Percentiles rank a stretch among this genome's conserved stretches.
Conservation (phyloP, 1,140 invertebrate species). For the Capitella teleta region DNA sequence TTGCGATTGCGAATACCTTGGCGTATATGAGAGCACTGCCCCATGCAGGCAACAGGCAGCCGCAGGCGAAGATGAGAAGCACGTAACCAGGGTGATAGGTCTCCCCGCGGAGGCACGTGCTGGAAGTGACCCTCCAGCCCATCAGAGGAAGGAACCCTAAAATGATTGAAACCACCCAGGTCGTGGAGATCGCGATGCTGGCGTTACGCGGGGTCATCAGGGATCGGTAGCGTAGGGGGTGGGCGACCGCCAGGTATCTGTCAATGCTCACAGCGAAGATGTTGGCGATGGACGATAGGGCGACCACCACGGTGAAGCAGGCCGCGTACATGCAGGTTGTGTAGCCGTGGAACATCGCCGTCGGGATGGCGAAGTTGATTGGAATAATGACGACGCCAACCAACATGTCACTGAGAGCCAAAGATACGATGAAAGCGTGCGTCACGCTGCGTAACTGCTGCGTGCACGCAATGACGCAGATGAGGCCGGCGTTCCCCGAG, state of each 20-base stretch:
- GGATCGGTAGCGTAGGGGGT: slow-evolving; percentile 78
- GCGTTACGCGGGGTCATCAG: slow-evolving; percentile 73
- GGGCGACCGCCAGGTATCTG: slow-evolving; percentile 80
- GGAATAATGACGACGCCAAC: slow-evolving; percentile 58
- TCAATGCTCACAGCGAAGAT: slow-evolving; percentile 79
- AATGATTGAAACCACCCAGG: slow-evolving; percentile 67
- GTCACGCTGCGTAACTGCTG: slow-evolving; percentile 63
- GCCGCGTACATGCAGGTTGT: slow-evolving; percentile 64
- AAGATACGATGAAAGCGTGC: slow-evolving; percentile 81
- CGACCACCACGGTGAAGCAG: slow-evolving; percentile 71
- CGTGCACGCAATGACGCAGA: slow-evolving; percentile 67
- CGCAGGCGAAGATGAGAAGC: not conserved
- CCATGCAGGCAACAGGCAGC: not conserved
- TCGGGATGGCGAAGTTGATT: slow-evolving; percentile 65
- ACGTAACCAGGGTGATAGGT: not conserved
- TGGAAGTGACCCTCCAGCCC: slow-evolving; percentile 51
- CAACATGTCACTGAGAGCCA: slow-evolving; percentile 71
- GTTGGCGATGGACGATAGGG: slow-evolving; percentile 49
- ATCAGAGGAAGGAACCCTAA: slow-evolving; percentile 69
- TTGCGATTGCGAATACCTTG: not conserved
- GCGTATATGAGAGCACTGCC: not conserved
- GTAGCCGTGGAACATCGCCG: slow-evolving; percentile 63
- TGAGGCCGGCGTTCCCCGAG: slow-evolving; percentile 71
- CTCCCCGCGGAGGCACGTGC: not conserved
- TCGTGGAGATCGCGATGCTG: slow-evolving; percentile 69